phyloP scores from a whole-genome alignment of 2,113 vertebrate species.

The Mola mola region DNA sequence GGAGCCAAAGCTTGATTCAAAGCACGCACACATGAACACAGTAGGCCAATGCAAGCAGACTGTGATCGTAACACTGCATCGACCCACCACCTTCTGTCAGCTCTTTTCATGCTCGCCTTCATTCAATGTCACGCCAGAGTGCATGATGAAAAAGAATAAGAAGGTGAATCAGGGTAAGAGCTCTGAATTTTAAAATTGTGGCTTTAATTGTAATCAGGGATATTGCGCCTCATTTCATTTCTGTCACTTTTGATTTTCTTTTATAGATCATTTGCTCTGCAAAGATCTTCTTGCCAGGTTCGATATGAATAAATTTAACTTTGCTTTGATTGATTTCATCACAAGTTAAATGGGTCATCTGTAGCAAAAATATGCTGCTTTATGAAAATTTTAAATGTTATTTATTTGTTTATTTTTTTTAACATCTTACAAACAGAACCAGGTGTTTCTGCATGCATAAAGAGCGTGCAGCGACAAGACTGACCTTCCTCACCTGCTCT shows the following conservation, averaged over 20 bases:
- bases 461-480: no score
- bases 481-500: slow-evolving; percentile 23
- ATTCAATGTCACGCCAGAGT: slow-evolving; percentile 25
- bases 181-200: slow-evolving; percentile 28
- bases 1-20: slow-evolving; percentile 59
- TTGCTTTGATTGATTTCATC: no score
- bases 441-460: no score
- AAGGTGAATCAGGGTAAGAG: slow-evolving; percentile 56
- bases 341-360: slow-evolving; percentile 22
- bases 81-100: slow-evolving; percentile 71
- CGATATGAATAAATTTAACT: slow-evolving; percentile 1
- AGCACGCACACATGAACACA: slow-evolving; percentile 38
- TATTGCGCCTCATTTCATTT: slow-evolving; percentile 26
- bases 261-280: no score
- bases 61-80: slow-evolving; percentile 45
- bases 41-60: slow-evolving; percentile 62
- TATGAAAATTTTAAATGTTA: no score
- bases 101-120: slow-evolving; percentile 51
- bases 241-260: slow-evolving; percentile 21
- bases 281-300: slow-evolving; percentile 23
- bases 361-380: no score
- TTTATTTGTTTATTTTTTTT: no score
- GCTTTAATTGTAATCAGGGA: slow-evolving; percentile 24
- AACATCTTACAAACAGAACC: no score
- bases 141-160: slow-evolving; percentile 61